These are phyloP conservation scores for Rhegmatorhina hoffmannsi DNA, from an alignment of 2,113 vertebrate genomes.

Conservation along the genomic window DNA sequence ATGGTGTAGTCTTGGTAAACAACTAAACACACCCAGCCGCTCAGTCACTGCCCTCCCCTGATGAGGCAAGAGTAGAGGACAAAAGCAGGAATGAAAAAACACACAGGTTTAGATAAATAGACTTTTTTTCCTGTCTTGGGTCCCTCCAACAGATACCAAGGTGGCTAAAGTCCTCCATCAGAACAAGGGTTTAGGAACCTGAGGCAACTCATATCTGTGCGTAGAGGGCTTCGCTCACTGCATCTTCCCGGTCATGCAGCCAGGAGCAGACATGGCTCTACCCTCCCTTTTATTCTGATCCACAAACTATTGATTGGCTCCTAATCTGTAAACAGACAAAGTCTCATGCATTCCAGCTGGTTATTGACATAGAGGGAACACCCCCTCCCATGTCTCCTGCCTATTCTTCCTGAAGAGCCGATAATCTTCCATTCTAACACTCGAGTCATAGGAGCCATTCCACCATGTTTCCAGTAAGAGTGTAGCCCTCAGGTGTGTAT, in stretches of 20 bases:
- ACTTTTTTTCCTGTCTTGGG: neutral
- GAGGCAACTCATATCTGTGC: neutral
- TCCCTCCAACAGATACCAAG: neutral
- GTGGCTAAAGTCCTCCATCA: neutral
- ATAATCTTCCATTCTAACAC: neutral
- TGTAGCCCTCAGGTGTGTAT: neutral
- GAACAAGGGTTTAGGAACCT: neutral
- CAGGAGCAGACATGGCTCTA: neutral
- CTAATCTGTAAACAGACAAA: neutral
- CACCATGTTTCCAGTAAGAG: neutral
- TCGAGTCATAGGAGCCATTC: neutral
- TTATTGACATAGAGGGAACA: neutral
- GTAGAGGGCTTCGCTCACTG: neutral
- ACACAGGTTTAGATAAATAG: neutral
- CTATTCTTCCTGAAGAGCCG: neutral
- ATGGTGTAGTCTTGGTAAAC: neutral
- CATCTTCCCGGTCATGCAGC: neutral
- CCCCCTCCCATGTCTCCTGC: neutral
- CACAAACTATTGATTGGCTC: accelerated
- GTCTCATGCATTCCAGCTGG: neutral
- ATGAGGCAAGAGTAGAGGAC: neutral
- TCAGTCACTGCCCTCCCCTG: neutral
- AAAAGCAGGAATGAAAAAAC: neutral
- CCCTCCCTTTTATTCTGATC: neutral
- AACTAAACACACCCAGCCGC: neutral